Evolutionary conservation across 1,140 invertebrate species (phyloP), one percentile per base, ranked within the genome.

Genomic region (Mactra quadrangularis): DNA sequence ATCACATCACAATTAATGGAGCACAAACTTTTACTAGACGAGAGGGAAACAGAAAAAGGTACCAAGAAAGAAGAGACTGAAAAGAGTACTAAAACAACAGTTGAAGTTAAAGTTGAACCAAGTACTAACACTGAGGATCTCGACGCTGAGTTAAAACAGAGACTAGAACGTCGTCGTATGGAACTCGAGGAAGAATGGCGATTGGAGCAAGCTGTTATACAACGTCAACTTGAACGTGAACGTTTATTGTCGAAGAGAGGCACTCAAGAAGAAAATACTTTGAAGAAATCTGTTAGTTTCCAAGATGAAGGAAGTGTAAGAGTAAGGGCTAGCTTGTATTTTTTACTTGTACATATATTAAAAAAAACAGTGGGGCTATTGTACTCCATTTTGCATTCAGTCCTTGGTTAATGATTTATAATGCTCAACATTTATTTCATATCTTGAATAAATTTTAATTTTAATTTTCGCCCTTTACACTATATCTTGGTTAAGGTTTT

Each of bases 211-310:
- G 66, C 52, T 27, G 33, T 62, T 4, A 76, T 64, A 33, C 47
- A 53, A 31, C 66, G 77, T 3, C 64, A 70, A 62, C 70, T 31
- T 59, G 74, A 59, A 35, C 55, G 66, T 38, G 82, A 76, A 52
- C 79, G 84, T 27, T 71, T 90, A 45, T 64, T 91, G 78, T 86
- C 55, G 29, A 84, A 77, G 74, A 75, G 89, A 35, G 84, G 88
- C 27, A 87, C 87, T 72, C 87, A 87, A 59, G 87, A 87, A 19
- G 88, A 87, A 25, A 90, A 90, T 72, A 53, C 66, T 22, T 64
- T 90, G 13, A 89, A 87, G 52, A 91, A 89, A 68, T 87, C 88
- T 50, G 89, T 89, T 2, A 72, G 81, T 22, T 89, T 90, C 60
- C 53, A 59, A 19, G 87, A 90, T 47, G 84, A 85, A 33, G 38